Evolutionary conservation across 2,888 invertebrate genomes (phyloP), one percentile per base, ranked within the genome.

Genomic region (Sinodicranocentrus sp.): DNA sequence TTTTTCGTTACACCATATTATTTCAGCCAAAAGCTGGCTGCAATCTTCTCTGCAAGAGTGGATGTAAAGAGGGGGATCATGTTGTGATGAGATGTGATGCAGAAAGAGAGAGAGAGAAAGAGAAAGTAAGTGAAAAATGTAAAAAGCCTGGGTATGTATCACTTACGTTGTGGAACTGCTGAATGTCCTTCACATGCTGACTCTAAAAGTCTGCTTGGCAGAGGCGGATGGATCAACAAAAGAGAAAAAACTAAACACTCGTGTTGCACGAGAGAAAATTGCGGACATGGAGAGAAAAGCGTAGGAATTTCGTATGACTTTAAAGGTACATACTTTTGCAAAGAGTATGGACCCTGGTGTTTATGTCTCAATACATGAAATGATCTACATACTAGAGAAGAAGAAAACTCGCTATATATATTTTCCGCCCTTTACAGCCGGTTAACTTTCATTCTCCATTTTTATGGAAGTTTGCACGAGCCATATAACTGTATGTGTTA

Each of bases 81-180:
- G 54, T 77, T 57, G 17, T 67, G 59, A 77, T 59, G 77, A 65
- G 54, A 77, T 75, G 63, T 52, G 57, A 77, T 57, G 59, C 68
- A 57, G 43, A 77, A 57, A 59, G 43, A 54, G 28, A 28, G 61
- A 15, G n/a, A 48, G 57, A 77, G 15, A 59, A 44, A 26, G 39
- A 43, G 17, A 68, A 73, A 61, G 26, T 75, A 76, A 76, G 65
- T 76, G 77, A 77, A 68, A 76, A 65, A 43, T 57, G 57, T 23
- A 10, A 48, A 48, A 48, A 17, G 15, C 48, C 5, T 48, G 3
- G 2, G 33, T 33, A 48, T 48, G 8, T 15, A 48, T 5, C 19
- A 57, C 21, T 23, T 57, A 6, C 21, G 57, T 57, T 21, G 19
- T 23, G 19, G 21, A 23, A 57, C 3, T 48, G 15, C 8, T 3